These are phyloP conservation scores for Oceanites oceanicus DNA, from an alignment of 2,113 vertebrate genomes.

Conservation along the genomic window DNA sequence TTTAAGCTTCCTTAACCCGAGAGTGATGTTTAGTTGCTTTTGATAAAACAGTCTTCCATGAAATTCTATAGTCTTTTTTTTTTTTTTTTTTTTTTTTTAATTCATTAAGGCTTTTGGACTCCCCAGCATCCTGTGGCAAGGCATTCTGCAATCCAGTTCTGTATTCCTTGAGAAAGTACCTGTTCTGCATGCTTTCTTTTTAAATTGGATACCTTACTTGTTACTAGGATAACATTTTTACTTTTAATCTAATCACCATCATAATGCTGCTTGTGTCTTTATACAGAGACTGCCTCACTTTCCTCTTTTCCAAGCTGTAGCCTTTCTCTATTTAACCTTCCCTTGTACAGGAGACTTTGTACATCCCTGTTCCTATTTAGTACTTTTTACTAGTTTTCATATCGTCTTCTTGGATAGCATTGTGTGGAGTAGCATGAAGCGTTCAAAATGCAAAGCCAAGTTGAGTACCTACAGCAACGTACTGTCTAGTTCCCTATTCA, in stretches of 20 bases:
- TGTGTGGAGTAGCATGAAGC: neutral
- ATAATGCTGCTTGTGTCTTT: neutral
- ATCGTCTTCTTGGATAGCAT: neutral
- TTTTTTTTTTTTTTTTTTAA: neutral
- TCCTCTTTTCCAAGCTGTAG: neutral
- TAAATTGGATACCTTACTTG: neutral
- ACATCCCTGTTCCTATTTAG: neutral
- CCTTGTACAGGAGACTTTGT: neutral
- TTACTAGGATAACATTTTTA: neutral
- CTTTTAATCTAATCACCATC: neutral
- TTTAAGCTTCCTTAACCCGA: neutral
- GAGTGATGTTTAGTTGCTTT: neutral
- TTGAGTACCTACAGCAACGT: neutral
- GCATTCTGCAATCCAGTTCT: neutral
- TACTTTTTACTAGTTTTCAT: neutral
- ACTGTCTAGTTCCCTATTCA: neutral
- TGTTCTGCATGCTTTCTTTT: neutral
- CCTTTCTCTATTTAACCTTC: neutral
- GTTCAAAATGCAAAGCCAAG: neutral
- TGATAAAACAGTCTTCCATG: neutral
- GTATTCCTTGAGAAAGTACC: neutral
- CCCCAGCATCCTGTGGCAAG: neutral
- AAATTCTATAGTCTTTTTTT: neutral
- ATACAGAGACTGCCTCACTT: neutral
- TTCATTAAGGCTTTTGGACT: neutral